phyloP scores from a whole-genome alignment of 2,797 vertebrate genomes.

The Epinephelus coioides region DNA sequence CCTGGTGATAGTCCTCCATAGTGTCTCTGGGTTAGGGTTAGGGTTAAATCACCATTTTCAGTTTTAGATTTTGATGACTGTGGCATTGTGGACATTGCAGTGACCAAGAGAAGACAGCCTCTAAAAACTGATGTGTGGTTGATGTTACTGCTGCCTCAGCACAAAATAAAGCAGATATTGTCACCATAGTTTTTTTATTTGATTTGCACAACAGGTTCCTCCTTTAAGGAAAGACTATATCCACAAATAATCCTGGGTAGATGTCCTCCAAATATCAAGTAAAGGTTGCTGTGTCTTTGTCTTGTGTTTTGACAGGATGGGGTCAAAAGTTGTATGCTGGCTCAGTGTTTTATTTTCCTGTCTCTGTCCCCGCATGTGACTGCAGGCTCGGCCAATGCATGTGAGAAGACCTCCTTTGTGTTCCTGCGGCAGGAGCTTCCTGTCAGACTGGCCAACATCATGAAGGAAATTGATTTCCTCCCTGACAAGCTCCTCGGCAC shows the following conservation, averaged over 20 bases:
- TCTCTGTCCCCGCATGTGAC: slow-evolving; percentile 61
- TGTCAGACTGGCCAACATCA: slow-evolving; percentile 96
- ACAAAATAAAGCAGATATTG: slow-evolving; percentile 2
- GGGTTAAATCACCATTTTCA: not conserved
- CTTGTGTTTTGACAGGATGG: not conserved
- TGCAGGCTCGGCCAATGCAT: slow-evolving; percentile 94
- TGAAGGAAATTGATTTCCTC: slow-evolving; percentile 97
- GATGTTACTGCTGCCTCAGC: slow-evolving; percentile 2
- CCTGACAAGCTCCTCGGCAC: slow-evolving; percentile 92
- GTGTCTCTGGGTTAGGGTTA: no score
- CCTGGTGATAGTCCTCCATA: no score
- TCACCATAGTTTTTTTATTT: not conserved
- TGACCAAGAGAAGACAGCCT: not conserved
- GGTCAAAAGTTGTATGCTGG: slow-evolving; percentile 32
- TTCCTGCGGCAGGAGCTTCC: slow-evolving; percentile 97
- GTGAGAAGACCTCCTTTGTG: slow-evolving; percentile 97
- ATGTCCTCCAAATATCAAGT: not conserved
- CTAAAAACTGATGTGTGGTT: not conserved
- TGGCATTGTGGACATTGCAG: not conserved
- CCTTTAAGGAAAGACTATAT: not conserved
- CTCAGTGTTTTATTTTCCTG: slow-evolving; percentile 1
- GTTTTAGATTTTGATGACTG: not conserved
- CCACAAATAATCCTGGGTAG: not conserved
- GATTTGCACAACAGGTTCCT: not conserved
- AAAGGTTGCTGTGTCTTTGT: not conserved